Base-by-base conservation (phyloP, 2,797 vertebrate genomes). In the Danio tinwini region DNA sequence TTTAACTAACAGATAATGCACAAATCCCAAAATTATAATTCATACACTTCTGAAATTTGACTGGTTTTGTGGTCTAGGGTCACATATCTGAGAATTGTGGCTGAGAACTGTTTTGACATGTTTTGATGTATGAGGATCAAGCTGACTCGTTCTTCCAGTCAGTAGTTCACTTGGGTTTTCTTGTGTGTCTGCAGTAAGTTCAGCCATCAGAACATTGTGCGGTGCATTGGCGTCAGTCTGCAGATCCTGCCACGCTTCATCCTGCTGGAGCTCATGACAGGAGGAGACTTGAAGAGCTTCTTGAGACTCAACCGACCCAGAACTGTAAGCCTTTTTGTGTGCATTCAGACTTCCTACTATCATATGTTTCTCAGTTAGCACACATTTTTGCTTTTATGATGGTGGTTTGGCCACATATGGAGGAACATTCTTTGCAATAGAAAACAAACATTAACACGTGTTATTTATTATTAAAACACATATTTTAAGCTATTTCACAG, bases 251-350 rank as follows among this genome's bases (percentile, higher is more conserved):
- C 96, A 5, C 93, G 92, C 44, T 97, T 99, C 88, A 97, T 99
- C 86, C 93, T 98, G 81, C 93, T 97, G 81, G 96, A 99, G 88
- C 93, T 99, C 76, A 98, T 98, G 96, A 96, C 95, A 14, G 96
- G 96, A 74, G 96, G 96, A 84, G 96, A 97, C 78, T 95, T 97
- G 95, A 98, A 97, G 90, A 96, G 91, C 89, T 99, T 99, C 86
- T 92, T 98, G 81, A 94, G 96, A 81, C 93, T 95, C 76, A 97
- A 96, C 89, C 88, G 94, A 6, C 96, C 95, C n/a, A 91, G 92
- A 83, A 87, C 88, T 88, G 96, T 98, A 82, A 87, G 95, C 91
- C 29, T 29, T 29, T 29, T 10, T 42, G 0, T 64, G 45, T 17
- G 16, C 37, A 11, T 61, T 16, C 37, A 42, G 5, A 69, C 45